Conservation (phyloP, 2,888 invertebrate species). For the Oligia strigilis region DNA sequence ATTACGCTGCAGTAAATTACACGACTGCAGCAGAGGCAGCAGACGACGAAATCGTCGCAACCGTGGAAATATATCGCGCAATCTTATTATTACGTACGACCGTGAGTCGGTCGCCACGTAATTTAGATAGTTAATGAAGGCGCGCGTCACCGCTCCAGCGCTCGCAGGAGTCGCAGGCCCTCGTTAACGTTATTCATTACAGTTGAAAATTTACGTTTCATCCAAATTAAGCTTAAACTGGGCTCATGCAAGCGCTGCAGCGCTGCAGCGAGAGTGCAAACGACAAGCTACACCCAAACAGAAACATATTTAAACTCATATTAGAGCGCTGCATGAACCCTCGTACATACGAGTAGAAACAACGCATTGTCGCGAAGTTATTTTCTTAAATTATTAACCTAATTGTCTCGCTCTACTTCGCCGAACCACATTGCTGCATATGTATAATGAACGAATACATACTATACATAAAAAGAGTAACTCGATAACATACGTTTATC, state of each 20-base stretch:
- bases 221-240: slow-evolving; percentile 63
- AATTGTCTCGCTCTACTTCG: background rate
- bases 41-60: slow-evolving; percentile 45
- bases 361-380: slow-evolving; percentile 18
- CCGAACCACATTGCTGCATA: background rate
- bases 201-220: slow-evolving; percentile 59
- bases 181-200: slow-evolving; percentile 67
- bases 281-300: slow-evolving; percentile 47
- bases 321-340: slow-evolving; percentile 41
- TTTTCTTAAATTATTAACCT: slow-evolving; percentile 13
- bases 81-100: slow-evolving; percentile 57
- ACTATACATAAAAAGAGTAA: slow-evolving; percentile 2
- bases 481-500: slow-evolving; percentile 33
- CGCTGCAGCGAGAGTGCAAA: slow-evolving; percentile 43
- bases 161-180: slow-evolving; percentile 45
- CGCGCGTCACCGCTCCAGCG: slow-evolving; percentile 49
- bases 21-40: slow-evolving; percentile 9
- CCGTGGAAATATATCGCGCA: slow-evolving; percentile 32
- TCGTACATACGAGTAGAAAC: slow-evolving; percentile 3
- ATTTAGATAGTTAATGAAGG: slow-evolving; percentile 68
- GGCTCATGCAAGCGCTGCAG: slow-evolving; percentile 42
- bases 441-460: background rate
- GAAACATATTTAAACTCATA: slow-evolving; percentile 36
- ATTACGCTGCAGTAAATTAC: slow-evolving; percentile 46
- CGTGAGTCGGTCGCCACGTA: slow-evolving; percentile 53